phyloP scores from a whole-genome alignment of 2,888 invertebrate genomes.

The Dolichopus griseipennis region DNA sequence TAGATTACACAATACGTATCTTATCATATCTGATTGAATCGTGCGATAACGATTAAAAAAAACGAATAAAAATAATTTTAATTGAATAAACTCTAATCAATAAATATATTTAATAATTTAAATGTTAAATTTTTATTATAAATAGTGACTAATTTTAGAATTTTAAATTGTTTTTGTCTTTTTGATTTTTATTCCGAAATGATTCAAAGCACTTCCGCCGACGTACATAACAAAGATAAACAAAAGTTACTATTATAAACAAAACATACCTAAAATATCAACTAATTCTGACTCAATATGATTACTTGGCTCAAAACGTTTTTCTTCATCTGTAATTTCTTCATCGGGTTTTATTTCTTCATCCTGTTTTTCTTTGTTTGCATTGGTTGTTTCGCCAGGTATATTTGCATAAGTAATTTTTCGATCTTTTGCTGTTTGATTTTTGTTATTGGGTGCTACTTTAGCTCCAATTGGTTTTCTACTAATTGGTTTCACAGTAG shows the following conservation, averaged over 20 bases:
- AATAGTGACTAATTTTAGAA: not conserved
- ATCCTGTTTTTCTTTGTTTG: conserved; percentile 44
- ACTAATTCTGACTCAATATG: conserved; percentile 84
- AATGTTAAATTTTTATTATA: too few relatives aligned
- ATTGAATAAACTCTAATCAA: too few relatives aligned
- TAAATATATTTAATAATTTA: too few relatives aligned
- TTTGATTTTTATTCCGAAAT: not conserved
- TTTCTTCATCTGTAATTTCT: conserved; percentile 56
- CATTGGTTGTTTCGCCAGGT: conserved; percentile 5
- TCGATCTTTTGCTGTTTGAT: conserved; percentile 14
- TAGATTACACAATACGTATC: not conserved
- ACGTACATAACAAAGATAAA: too few relatives aligned
- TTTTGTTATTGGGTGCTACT: not conserved
- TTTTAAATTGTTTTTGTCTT: not conserved
- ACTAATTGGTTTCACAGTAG: conserved; percentile 20
- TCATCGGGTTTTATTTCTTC: conserved; percentile 55
- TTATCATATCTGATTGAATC: too few relatives aligned
- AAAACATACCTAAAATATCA: conserved; percentile 66
- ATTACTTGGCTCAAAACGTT: conserved; percentile 73
- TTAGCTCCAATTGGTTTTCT: conserved; percentile 4
- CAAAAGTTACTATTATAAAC: not conserved
- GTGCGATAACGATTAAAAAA: too few relatives aligned
- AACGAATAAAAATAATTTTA: too few relatives aligned
- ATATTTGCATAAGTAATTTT: not conserved
- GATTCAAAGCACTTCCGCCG: too few relatives aligned